A percentile compares a stretch with the other conserved stretches of the same genome.
phyloP scores from a whole-genome alignment of 2,797 vertebrate species.

The Fratercula arctica region DNA sequence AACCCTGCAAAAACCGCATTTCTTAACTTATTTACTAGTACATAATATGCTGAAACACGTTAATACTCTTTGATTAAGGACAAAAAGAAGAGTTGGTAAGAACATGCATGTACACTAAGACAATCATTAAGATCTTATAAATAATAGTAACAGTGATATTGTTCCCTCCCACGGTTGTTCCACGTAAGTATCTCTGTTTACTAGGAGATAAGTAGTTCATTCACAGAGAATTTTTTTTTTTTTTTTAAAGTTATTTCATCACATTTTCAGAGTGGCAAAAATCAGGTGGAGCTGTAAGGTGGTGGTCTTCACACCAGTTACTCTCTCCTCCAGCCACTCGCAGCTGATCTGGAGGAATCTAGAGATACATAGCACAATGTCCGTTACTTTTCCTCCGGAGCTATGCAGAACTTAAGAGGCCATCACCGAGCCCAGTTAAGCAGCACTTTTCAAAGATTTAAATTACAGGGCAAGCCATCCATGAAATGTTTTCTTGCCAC shows the following conservation, averaged over 20 bases:
- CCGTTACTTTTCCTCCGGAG: accelerated
- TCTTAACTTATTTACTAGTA: neutral
- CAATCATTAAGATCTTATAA: neutral
- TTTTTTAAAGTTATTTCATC: neutral
- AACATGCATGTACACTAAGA: neutral
- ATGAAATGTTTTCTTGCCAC: neutral
- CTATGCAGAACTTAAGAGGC: neutral
- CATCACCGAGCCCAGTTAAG: accelerated
- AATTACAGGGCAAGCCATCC: neutral
- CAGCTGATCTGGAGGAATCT: neutral
- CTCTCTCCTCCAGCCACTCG: neutral
- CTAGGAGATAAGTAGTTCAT: neutral
- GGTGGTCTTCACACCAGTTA: neutral
- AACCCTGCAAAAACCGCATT: accelerated
- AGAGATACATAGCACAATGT: accelerated
- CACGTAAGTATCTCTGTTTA: neutral
- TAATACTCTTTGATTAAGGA: neutral
- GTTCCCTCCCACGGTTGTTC: neutral
- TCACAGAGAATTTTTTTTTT: neutral
- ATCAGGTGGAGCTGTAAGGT: neutral
- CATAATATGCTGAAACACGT: neutral
- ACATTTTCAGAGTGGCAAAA: neutral
- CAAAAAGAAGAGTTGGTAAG: neutral
- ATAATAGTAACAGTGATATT: neutral
- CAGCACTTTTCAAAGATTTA: neutral